These are phyloP conservation scores for Chirona hameri DNA, from an alignment of 2,888 invertebrate species.

Conservation along the genomic window DNA sequence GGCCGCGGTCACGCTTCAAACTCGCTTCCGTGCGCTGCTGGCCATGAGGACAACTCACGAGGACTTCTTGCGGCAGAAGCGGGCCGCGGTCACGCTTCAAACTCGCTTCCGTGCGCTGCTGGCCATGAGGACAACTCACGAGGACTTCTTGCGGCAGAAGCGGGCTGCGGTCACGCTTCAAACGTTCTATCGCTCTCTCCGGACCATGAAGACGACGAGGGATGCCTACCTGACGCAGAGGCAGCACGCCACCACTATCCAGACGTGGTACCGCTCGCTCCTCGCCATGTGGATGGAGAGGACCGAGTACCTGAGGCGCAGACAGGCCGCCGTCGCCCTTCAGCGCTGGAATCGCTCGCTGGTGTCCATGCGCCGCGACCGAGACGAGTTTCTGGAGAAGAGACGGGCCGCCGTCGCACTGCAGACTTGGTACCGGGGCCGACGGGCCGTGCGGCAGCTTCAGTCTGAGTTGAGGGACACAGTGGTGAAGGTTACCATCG, in stretches of 20 bases:
- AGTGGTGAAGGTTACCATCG: background rate
- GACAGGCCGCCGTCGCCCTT: background rate
- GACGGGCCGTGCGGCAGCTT: background rate
- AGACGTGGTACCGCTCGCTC: slow-evolving; percentile 27
- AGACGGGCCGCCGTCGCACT: slow-evolving; percentile 9
- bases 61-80: background rate
- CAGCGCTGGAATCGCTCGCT: background rate
- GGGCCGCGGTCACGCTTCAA: background rate
- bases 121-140: background rate
- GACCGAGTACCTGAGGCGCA: background rate
- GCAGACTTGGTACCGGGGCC: slow-evolving; percentile 28
- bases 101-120: background rate
- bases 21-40: slow-evolving; percentile 31
- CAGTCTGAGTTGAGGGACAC: background rate
- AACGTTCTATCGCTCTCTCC: background rate
- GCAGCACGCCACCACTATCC: background rate
- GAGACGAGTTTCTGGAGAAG: background rate
- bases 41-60: background rate
- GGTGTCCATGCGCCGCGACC: background rate
- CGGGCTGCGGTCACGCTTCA: background rate
- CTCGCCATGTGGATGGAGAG: background rate
- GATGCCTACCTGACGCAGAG: background rate
- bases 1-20: slow-evolving; percentile 34
- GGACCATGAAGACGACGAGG: background rate
- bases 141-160: background rate